Conservation (phyloP, 1,140 invertebrate genomes). For the Sitobion miscanthi region DNA sequence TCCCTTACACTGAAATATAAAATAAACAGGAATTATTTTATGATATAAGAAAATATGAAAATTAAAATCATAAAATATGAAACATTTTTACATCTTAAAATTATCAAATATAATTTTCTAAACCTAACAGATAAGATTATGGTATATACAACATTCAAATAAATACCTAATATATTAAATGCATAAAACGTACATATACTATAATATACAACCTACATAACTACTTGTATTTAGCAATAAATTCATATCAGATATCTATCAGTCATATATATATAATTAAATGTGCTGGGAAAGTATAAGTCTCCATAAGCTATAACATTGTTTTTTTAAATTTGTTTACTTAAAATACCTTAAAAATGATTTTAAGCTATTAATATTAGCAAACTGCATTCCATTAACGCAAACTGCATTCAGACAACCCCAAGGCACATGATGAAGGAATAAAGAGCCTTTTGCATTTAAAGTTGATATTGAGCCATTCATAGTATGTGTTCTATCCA, state of each 20-base stretch:
- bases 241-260: not conserved
- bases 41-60: not conserved
- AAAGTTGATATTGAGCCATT: not conserved
- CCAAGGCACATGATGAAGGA: slow-evolving; percentile 20
- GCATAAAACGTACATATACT: not conserved
- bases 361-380: slow-evolving; percentile 42
- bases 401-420: slow-evolving; percentile 9
- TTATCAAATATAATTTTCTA: not conserved
- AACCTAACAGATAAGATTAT: not conserved
- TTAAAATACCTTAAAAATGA: slow-evolving; percentile 35
- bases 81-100: not conserved
- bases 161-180: not conserved
- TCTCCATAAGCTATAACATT: not conserved
- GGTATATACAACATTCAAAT: not conserved
- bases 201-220: not conserved
- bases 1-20: slow-evolving; percentile 80
- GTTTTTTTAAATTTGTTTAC: not conserved
- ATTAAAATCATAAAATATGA: not conserved
- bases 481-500: not conserved
- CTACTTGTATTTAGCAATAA: not conserved
- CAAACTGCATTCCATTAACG: slow-evolving; percentile 44
- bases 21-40: slow-evolving; percentile 49
- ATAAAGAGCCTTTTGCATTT: not conserved
- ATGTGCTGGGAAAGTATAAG: not conserved
- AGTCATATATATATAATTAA: not conserved